Conservation (phyloP, 1,140 invertebrate species). For the Trinorchestia longiramus region DNA sequence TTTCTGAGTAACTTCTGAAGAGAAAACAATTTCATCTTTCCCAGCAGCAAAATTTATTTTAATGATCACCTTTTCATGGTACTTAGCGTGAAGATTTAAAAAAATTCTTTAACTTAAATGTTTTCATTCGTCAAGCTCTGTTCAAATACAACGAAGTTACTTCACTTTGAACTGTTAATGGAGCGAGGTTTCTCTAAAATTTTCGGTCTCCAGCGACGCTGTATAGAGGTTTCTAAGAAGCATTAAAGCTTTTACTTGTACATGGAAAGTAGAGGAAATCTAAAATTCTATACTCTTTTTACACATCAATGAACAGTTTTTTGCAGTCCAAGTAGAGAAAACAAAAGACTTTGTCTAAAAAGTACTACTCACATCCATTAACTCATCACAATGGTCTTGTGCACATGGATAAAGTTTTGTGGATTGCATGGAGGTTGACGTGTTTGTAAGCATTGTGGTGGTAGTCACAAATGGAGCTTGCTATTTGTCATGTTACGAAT, state of each 20-base stretch:
- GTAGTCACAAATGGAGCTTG: no score
- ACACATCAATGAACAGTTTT: neutral
- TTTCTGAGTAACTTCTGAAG: neutral
- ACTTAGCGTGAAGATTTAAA: neutral
- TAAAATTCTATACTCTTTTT: neutral
- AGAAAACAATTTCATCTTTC: neutral
- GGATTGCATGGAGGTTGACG: no score
- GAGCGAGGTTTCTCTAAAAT: neutral
- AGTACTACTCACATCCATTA: no score
- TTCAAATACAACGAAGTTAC: neutral
- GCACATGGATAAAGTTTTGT: no score
- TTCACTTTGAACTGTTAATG: neutral
- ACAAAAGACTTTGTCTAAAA: neutral
- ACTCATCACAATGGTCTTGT: no score
- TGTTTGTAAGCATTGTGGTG: no score
- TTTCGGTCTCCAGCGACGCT: neutral
- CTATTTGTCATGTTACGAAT: no score
- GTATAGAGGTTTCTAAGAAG: neutral
- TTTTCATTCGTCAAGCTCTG: neutral
- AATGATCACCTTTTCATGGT: neutral
- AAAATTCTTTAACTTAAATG: neutral
- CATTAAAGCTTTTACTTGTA: neutral
- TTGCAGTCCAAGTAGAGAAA: neutral
- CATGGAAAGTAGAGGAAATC: neutral
- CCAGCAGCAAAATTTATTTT: neutral